phyloP scores from a whole-genome alignment of 2,888 invertebrate species.

The Pyrochroa serraticornis region DNA sequence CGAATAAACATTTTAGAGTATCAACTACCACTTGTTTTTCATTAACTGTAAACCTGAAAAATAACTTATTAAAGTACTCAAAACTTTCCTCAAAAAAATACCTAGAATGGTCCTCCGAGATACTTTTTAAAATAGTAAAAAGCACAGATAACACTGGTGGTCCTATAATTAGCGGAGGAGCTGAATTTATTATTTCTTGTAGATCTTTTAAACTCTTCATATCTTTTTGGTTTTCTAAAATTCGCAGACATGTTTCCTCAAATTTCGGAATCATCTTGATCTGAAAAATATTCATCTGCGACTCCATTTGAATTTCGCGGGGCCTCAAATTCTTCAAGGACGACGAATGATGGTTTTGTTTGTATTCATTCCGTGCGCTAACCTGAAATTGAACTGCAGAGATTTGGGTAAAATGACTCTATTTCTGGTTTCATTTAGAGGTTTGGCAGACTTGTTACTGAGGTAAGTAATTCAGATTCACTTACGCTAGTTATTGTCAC shows the following conservation, averaged over 20 bases:
- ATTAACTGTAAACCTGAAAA: constrained; percentile 46
- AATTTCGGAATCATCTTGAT: constrained; percentile 9
- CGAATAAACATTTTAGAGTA: constrained; percentile 59
- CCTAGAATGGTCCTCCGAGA: constrained; percentile 38
- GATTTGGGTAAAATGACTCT: too few relatives aligned
- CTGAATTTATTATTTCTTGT: constrained; percentile 27
- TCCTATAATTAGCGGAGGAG: constrained; percentile 32
- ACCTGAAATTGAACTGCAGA: too few relatives aligned
- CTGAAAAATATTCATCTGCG: constrained; percentile 4
- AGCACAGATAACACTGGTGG: constrained; percentile 38
- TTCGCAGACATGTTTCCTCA: constrained; percentile 11
- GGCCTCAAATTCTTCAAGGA: too few relatives aligned
- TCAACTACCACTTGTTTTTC: constrained; percentile 61
- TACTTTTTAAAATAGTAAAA: constrained; percentile 41
- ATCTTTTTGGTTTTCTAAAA: constrained; percentile 39
- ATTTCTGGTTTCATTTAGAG: too few relatives aligned
- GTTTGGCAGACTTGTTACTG: too few relatives aligned
- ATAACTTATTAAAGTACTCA: constrained; percentile 12
- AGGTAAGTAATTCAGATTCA: too few relatives aligned
- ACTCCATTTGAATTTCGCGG: background rate
- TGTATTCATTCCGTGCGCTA: too few relatives aligned
- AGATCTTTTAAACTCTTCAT: constrained; percentile 35
- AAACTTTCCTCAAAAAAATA: constrained; percentile 21
- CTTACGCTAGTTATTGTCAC: too few relatives aligned
- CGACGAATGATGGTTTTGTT: too few relatives aligned